Evolutionary conservation across 2,888 invertebrate genomes (phyloP).

Genomic region (Orthonychiurus folsomi): DNA sequence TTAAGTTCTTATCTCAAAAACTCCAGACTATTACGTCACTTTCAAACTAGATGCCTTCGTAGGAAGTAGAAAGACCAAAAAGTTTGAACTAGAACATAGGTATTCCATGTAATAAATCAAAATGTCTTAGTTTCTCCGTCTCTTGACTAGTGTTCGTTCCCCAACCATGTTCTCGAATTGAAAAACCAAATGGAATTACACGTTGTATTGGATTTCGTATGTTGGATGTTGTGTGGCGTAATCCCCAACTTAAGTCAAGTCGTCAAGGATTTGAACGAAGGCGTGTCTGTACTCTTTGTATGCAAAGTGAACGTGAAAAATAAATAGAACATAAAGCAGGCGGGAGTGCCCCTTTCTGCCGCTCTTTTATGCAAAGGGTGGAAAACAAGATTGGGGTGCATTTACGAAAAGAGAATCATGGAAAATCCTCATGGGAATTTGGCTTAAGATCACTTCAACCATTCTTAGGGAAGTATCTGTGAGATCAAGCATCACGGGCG

Average conservation of each 20-base stretch:
- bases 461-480: not conserved
- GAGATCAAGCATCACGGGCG: not conserved
- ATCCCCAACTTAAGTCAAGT: not conserved
- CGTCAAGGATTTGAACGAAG: not conserved
- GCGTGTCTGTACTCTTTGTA: no score
- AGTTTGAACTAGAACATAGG: no score
- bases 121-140: no score
- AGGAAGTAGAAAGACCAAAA: no score
- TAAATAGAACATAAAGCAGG: constrained; percentile 1
- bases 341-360: no score
- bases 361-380: no score
- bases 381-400: constrained; percentile 5
- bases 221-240: not conserved
- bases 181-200: not conserved
- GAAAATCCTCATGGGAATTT: constrained; percentile 12
- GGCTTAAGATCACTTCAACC: constrained; percentile 15
- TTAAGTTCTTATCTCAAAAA: no score
- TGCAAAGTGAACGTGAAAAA: constrained; percentile 5
- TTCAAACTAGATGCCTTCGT: no score
- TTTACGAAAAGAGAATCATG: constrained; percentile 4
- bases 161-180: no score
- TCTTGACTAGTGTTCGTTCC: no score
- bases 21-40: no score
- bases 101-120: no score
- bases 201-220: not conserved